phyloP scores from a whole-genome alignment of 2,888 invertebrate genomes.

The Nephrotoma flavescens region DNA sequence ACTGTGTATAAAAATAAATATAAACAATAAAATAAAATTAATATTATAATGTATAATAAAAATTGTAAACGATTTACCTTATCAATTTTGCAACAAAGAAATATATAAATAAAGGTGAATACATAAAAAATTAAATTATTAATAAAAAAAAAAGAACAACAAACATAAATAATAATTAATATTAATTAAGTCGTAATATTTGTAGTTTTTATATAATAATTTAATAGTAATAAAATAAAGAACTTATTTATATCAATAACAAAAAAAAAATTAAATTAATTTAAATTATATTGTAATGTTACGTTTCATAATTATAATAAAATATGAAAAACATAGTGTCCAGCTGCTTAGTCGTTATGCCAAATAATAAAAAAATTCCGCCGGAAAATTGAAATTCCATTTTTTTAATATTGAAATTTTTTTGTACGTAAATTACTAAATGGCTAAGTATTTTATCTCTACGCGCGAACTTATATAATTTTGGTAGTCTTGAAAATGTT shows the following conservation, averaged over 20 bases:
- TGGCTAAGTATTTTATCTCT: not conserved
- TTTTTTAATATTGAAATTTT: not conserved
- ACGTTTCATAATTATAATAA: not conserved
- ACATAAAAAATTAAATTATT: not conserved
- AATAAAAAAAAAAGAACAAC: not conserved
- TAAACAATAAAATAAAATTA: not conserved
- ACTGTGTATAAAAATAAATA: not conserved
- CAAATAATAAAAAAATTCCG: not conserved
- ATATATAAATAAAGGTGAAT: not conserved
- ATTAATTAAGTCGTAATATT: not conserved
- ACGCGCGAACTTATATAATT: not conserved
- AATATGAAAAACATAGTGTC: not conserved
- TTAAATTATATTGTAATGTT: not conserved
- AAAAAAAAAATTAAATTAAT: not conserved
- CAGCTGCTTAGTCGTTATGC: not conserved
- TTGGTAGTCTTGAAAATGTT: not conserved
- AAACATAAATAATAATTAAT: not conserved
- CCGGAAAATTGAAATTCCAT: not conserved
- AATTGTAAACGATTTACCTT: not conserved
- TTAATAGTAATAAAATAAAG: not conserved
- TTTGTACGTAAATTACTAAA: not conserved
- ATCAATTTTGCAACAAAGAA: not conserved
- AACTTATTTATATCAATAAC: not conserved
- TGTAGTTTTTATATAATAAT: not conserved
- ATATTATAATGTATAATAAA: not conserved